Evolutionary conservation across 2,113 vertebrate genomes (phyloP).

Genomic region (Sinocyclocheilus rhinocerous): DNA sequence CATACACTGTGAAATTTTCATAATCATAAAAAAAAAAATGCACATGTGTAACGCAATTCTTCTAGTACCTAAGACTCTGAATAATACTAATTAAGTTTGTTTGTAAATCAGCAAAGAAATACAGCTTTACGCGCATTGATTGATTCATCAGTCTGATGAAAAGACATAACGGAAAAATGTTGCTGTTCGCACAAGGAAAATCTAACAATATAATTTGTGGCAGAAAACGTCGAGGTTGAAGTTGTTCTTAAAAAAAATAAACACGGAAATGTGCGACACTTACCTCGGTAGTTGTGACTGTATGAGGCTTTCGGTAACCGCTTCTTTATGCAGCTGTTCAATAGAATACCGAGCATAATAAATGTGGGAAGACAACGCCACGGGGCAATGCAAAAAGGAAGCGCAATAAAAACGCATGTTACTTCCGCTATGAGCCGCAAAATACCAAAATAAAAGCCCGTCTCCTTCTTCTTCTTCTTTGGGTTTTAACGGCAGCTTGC

Average conservation of each 20-base stretch:
- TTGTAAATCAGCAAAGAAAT: background rate
- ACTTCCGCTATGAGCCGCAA: slow-evolving; percentile 60
- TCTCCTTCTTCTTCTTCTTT: too few species aligned
- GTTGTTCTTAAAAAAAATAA: background rate
- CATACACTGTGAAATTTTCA: background rate
- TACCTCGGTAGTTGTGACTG: slow-evolving; percentile 9
- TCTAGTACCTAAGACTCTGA: background rate
- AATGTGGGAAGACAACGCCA: slow-evolving; percentile 66
- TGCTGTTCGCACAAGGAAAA: background rate
- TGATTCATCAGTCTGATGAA: background rate
- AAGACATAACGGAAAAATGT: background rate
- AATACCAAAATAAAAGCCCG: slow-evolving; percentile 40
- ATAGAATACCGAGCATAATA: slow-evolving; percentile 18
- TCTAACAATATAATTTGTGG: background rate
- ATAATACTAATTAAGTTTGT: background rate
- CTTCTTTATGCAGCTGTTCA: background rate
- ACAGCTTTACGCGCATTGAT: background rate
- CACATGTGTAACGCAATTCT: too few species aligned
- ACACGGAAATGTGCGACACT: background rate
- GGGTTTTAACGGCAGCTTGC: too few species aligned
- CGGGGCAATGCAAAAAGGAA: slow-evolving; percentile 63
- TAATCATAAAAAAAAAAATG: background rate
- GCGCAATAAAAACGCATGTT: slow-evolving; percentile 54
- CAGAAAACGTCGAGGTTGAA: background rate
- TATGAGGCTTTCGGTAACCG: slow-evolving; percentile 10